These are phyloP conservation scores for Bombyx mandarina DNA, from an alignment of 1,140 invertebrate genomes.

Conservation along the genomic window DNA sequence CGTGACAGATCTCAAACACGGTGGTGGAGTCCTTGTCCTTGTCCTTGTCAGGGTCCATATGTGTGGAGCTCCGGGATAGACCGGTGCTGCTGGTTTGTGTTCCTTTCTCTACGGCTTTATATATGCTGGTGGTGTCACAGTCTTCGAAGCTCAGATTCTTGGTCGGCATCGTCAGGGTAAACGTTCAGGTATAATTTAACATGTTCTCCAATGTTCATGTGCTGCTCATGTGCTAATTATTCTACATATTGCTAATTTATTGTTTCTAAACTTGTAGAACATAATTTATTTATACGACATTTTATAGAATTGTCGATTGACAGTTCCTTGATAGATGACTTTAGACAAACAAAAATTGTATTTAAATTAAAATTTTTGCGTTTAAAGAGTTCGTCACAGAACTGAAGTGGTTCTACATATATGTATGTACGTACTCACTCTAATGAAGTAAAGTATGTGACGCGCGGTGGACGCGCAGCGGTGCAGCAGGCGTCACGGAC, in stretches of 20 bases:
- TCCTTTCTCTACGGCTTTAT: constrained; percentile 22
- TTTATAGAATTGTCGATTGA: constrained; percentile 1
- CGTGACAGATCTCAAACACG: constrained; percentile 21
- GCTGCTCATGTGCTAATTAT: neutral
- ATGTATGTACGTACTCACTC: no score
- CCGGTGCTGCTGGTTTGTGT: constrained; percentile 27
- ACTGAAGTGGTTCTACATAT: no score
- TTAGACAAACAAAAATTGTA: neutral
- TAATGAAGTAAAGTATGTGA: no score
- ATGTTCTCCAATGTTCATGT: neutral
- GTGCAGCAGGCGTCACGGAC: no score
- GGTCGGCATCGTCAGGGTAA: constrained; percentile 27
- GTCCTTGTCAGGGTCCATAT: constrained; percentile 12
- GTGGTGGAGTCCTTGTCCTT: constrained; percentile 17
- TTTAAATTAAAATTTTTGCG: no score
- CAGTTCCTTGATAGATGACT: neutral
- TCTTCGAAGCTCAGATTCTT: constrained; percentile 15
- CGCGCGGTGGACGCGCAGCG: no score
- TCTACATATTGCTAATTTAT: neutral
- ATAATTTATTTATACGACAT: constrained; percentile 4
- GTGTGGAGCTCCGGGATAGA: constrained; percentile 12
- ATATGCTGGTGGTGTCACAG: constrained; percentile 9
- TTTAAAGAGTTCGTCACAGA: no score
- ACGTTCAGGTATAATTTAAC: neutral
- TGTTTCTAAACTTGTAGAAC: neutral